Percentiles rank a stretch among this genome's conserved stretches.
Evolutionary conservation across 1,140 invertebrate genomes (phyloP).

Genomic region (Dufourea novaeangliae): DNA sequence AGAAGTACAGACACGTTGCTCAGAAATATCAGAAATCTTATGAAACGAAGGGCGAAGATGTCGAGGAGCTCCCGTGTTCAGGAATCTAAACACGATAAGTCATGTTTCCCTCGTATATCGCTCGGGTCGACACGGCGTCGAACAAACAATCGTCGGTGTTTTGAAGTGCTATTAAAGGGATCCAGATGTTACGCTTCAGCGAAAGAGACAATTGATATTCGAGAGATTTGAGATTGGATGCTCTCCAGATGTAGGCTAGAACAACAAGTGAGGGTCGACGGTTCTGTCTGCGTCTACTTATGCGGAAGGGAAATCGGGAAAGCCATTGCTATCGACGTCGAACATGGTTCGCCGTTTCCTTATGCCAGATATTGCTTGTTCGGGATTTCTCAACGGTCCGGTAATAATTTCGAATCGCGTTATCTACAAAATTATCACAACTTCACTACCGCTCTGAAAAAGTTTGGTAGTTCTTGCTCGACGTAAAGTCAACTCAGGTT

Average conservation of each 20-base stretch:
- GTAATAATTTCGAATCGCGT: no score
- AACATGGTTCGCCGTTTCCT: background rate
- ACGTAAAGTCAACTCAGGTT: no score
- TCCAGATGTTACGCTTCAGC: slow-evolving; percentile 38
- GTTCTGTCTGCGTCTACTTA: slow-evolving; percentile 31
- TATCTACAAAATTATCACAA: no score
- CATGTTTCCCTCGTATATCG: background rate
- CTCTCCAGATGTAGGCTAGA: slow-evolving; percentile 52
- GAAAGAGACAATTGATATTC: slow-evolving; percentile 50
- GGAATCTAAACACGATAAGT: slow-evolving; percentile 13
- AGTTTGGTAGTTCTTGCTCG: no score
- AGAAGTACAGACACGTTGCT: no score
- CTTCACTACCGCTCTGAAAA: no score
- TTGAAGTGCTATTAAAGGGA: slow-evolving; percentile 34
- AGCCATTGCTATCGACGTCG: slow-evolving; percentile 8
- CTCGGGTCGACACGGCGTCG: background rate
- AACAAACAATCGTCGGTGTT: slow-evolving; percentile 34
- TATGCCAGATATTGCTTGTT: no score
- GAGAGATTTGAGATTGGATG: slow-evolving; percentile 49
- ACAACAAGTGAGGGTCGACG: slow-evolving; percentile 52
- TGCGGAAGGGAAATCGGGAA: slow-evolving; percentile 34
- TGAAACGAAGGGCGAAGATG: background rate
- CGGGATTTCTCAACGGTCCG: no score
- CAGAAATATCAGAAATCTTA: background rate
- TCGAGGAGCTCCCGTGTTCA: background rate